A percentile compares a stretch with the other conserved stretches of the same genome.
Evolutionary conservation across 1,140 invertebrate genomes (phyloP).

Genomic region (Hormaphis cornu): DNA sequence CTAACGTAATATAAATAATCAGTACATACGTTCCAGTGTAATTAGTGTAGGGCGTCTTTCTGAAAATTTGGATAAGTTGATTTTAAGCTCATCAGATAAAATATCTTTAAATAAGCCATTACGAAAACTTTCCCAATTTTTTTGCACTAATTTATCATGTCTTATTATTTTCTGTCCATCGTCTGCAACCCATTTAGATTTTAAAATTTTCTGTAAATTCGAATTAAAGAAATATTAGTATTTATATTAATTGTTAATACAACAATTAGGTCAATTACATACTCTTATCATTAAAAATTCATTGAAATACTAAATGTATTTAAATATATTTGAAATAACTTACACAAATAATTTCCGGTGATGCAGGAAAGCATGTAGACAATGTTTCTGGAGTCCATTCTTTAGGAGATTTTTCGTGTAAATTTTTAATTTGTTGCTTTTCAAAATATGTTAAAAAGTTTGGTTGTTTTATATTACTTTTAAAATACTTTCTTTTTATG

Average conservation of each 20-base stretch:
- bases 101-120: constrained; percentile 43
- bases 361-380: constrained; percentile 68
- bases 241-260: not conserved
- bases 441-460: constrained; percentile 74
- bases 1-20: not conserved
- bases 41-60: constrained; percentile 8
- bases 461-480: constrained; percentile 44
- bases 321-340: not conserved
- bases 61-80: not conserved
- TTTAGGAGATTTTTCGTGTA: constrained; percentile 56
- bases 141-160: constrained; percentile 54
- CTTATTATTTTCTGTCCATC: constrained; percentile 47
- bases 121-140: constrained; percentile 57
- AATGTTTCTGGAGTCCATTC: constrained; percentile 64
- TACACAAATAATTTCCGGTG: constrained; percentile 47
- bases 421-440: constrained; percentile 66
- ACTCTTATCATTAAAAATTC: not conserved
- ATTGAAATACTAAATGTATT: not conserved
- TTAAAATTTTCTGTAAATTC: constrained; percentile 51
- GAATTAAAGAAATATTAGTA: not conserved
- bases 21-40: not conserved
- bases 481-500: constrained; percentile 35
- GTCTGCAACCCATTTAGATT: constrained; percentile 52
- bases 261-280: too few species aligned
- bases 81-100: constrained; percentile 3